These are phyloP conservation scores for Brassicogethes aeneus DNA, from an alignment of 2,888 invertebrate species.

Conservation along the genomic window DNA sequence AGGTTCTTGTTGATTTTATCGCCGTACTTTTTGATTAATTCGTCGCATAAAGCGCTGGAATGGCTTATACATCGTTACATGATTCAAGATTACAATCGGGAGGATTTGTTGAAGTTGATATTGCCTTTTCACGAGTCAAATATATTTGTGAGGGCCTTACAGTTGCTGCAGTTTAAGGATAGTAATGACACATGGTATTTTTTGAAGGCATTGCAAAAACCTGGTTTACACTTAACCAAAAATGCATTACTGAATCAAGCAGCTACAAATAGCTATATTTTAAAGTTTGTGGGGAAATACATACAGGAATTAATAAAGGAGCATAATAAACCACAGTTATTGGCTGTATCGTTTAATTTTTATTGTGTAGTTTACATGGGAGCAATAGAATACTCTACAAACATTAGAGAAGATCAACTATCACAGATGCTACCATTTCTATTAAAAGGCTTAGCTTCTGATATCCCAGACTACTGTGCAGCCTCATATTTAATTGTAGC, in stretches of 20 bases:
- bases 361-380: constrained; percentile 69
- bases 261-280: constrained; percentile 51
- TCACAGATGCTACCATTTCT: constrained; percentile 61
- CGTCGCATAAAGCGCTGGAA: constrained; percentile 85
- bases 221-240: constrained; percentile 66
- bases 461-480: constrained; percentile 60
- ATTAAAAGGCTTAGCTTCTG: constrained; percentile 60
- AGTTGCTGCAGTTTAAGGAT: constrained; percentile 59
- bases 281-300: constrained; percentile 54
- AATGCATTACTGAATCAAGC: constrained; percentile 65
- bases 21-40: constrained; percentile 80
- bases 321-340: constrained; percentile 49
- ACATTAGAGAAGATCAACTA: constrained; percentile 51
- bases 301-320: constrained; percentile 50
- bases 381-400: constrained; percentile 49
- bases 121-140: constrained; percentile 91
- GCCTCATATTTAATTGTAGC: constrained; percentile 66
- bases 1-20: constrained; percentile 74
- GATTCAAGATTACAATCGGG: constrained; percentile 81
- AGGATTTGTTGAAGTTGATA: constrained; percentile 69
- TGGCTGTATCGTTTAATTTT: constrained; percentile 70
- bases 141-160: constrained; percentile 74
- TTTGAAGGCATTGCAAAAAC: constrained; percentile 63
- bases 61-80: constrained; percentile 89
- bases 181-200: constrained; percentile 63